Percentiles rank a stretch among this genome's conserved stretches.
Conservation (phyloP, 2,113 vertebrate species). For the Amia ocellicauda region DNA sequence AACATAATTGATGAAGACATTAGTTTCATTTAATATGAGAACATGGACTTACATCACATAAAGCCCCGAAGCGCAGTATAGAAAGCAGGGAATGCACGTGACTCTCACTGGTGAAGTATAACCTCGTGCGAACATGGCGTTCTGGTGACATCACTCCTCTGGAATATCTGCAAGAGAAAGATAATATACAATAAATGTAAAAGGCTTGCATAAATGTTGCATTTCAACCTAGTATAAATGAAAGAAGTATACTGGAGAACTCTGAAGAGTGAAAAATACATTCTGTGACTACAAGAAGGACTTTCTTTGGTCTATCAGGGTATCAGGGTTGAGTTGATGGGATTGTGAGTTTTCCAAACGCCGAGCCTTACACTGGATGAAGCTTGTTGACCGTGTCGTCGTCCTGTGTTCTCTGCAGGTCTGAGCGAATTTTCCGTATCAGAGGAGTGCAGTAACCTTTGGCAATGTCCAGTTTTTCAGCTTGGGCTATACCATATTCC, state of each 20-base stretch:
- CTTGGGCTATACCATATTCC: constrained; percentile 87
- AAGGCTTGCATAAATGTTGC: no score
- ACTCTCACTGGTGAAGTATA: constrained; percentile 88
- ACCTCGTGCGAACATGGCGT: constrained; percentile 80
- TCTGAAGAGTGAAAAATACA: no score
- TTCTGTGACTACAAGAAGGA: no score
- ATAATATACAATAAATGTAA: constrained; percentile 11
- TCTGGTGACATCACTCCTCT: constrained; percentile 86
- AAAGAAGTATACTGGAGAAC: no score
- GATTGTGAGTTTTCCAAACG: no score
- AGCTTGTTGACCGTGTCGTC: constrained; percentile 90
- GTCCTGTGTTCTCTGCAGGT: constrained; percentile 87
- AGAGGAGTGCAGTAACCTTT: constrained; percentile 87
- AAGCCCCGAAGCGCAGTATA: constrained; percentile 79
- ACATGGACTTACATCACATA: constrained; percentile 78
- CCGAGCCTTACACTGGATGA: constrained; percentile 76
- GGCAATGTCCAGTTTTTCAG: constrained; percentile 84
- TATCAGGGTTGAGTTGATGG: no score
- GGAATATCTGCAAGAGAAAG: constrained; percentile 69
- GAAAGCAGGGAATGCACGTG: constrained; percentile 85
- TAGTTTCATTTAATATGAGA: no score
- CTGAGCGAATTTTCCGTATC: constrained; percentile 83
- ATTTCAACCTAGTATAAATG: no score
- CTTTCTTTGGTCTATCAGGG: no score
- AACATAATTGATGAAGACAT: no score